phyloP scores from a whole-genome alignment of 2,888 invertebrate genomes.

The Drosophila nigricruria region DNA sequence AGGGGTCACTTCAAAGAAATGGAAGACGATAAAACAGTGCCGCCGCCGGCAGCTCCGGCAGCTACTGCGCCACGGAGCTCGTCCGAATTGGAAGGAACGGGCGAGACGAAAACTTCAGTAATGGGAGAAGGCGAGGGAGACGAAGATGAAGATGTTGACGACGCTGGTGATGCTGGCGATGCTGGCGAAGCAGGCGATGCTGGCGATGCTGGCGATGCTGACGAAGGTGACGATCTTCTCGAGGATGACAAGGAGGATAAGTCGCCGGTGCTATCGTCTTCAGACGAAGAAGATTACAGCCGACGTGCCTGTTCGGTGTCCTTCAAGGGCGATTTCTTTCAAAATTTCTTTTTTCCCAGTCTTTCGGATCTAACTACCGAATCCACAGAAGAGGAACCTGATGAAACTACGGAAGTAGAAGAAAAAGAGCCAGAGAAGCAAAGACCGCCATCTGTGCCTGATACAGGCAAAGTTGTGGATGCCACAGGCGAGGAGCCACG shows the following conservation, averaged over 20 bases:
- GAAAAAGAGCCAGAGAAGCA: neutral
- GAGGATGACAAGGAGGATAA: neutral
- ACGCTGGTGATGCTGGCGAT: neutral
- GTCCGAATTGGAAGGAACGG: neutral
- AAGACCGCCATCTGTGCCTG: neutral
- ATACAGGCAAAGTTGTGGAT: slow-evolving; percentile 23
- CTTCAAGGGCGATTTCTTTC: slow-evolving; percentile 38
- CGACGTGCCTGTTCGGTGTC: neutral
- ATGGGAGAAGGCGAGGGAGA: neutral
- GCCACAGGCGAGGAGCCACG: neutral
- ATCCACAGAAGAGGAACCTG: neutral
- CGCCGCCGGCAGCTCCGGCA: too few relatives aligned
- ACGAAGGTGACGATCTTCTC: fast-evolving
- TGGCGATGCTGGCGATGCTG: neutral
- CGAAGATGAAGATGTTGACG: neutral
- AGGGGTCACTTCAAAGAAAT: neutral
- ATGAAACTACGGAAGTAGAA: neutral
- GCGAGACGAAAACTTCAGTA: neutral
- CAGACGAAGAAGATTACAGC: neutral
- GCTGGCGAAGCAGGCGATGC: neutral
- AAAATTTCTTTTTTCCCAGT: slow-evolving; percentile 40
- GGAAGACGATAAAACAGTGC: neutral
- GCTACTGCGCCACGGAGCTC: neutral
- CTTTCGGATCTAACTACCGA: slow-evolving; percentile 35
- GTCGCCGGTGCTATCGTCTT: slow-evolving; percentile 14